Evolutionary conservation across 2,888 invertebrate genomes (phyloP).

Genomic region (Noctua comes): DNA sequence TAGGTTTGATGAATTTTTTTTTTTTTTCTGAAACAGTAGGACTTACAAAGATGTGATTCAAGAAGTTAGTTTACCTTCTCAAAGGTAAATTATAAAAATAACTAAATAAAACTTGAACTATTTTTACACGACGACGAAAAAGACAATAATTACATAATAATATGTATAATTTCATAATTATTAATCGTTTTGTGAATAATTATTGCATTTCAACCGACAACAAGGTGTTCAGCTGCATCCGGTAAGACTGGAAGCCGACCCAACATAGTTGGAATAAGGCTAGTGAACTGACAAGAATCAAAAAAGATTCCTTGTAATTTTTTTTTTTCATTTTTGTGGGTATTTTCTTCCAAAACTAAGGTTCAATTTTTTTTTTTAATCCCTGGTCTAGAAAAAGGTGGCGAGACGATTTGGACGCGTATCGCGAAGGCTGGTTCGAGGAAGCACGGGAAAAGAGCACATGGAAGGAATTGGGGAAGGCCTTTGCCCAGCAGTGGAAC

Average conservation of each 20-base stretch:
- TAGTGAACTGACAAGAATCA: background rate
- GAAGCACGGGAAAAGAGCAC: too few relatives aligned
- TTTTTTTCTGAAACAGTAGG: too few relatives aligned
- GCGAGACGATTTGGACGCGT: too few relatives aligned
- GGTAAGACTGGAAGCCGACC: background rate
- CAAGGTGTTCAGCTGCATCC: background rate
- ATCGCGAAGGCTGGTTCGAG: too few relatives aligned
- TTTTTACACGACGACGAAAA: background rate
- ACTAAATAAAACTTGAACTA: background rate
- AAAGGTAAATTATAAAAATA: too few relatives aligned
- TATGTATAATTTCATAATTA: background rate
- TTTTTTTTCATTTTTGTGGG: background rate
- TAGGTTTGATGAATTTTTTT: too few relatives aligned
- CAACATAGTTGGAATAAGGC: background rate
- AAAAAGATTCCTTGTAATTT: background rate
- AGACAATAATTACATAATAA: too few relatives aligned
- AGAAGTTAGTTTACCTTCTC: too few relatives aligned
- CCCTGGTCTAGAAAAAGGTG: too few relatives aligned
- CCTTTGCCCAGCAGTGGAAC: too few relatives aligned
- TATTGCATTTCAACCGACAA: background rate
- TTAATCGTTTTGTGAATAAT: background rate
- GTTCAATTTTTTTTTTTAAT: background rate
- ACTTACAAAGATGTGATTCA: too few relatives aligned
- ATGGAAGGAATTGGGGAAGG: too few relatives aligned
- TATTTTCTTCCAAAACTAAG: background rate